Conservation (phyloP, 2,888 invertebrate genomes). For the Heliconius cydno region DNA sequence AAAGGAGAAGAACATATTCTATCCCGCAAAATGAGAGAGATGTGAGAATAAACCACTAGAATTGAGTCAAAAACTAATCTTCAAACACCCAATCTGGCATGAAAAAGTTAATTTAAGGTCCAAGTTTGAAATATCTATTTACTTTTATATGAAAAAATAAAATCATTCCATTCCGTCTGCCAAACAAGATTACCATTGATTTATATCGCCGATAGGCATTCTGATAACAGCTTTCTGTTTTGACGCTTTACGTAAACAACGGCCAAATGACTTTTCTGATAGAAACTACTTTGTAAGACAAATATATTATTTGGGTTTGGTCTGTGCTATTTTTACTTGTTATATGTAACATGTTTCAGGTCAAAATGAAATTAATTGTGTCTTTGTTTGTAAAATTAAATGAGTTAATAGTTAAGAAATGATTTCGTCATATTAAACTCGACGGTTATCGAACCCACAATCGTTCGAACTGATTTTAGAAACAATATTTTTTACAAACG, state of each 20-base stretch:
- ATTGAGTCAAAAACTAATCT: background rate
- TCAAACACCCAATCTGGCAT: background rate
- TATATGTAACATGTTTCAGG: background rate
- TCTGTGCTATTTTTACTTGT: slow-evolving; percentile 1
- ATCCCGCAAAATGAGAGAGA: background rate
- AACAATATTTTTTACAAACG: background rate
- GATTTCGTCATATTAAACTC: too few relatives aligned
- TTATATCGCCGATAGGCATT: slow-evolving; percentile 63
- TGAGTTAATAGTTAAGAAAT: too few relatives aligned
- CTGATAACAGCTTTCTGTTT: slow-evolving; percentile 60
- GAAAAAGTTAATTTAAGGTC: slow-evolving; percentile 3
- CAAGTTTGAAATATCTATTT: slow-evolving; percentile 7
- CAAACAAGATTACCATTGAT: slow-evolving; percentile 38
- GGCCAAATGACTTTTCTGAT: slow-evolving; percentile 55
- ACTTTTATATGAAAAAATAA: slow-evolving; percentile 26
- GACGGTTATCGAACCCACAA: too few relatives aligned
- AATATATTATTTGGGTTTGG: slow-evolving; percentile 36
- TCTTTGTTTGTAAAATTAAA: background rate
- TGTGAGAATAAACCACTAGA: background rate
- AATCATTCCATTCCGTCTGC: slow-evolving; percentile 31
- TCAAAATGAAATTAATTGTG: background rate
- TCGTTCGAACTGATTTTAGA: background rate
- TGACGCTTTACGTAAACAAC: slow-evolving; percentile 62
- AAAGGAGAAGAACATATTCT: background rate
- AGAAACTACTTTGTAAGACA: slow-evolving; percentile 39